Percentiles rank a stretch among this genome's conserved stretches.
Evolutionary conservation across 2,113 vertebrate genomes (phyloP).

Genomic region (Paralichthys olivaceus): DNA sequence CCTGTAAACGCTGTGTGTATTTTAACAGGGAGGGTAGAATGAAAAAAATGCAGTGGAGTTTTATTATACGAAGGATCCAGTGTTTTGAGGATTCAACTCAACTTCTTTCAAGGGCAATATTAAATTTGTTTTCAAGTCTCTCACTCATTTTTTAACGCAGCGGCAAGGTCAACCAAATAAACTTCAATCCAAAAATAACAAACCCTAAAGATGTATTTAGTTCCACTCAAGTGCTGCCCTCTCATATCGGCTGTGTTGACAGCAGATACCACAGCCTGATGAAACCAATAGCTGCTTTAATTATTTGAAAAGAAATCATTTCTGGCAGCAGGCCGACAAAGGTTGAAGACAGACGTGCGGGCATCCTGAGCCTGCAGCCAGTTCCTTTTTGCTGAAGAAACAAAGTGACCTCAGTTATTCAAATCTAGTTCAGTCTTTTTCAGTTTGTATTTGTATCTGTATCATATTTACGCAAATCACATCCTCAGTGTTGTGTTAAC

Average conservation of each 20-base stretch:
- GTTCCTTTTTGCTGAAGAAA: neutral
- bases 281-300: slow-evolving; percentile 2
- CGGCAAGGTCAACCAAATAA: neutral
- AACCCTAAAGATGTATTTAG: neutral
- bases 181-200: neutral
- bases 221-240: neutral
- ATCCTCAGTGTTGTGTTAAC: slow-evolving; percentile 2
- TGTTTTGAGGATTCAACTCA: neutral
- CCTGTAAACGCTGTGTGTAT: too few species aligned
- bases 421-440: neutral
- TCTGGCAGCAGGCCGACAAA: neutral
- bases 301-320: neutral
- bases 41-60: too few species aligned
- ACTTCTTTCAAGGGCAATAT: neutral
- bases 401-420: slow-evolving; percentile 5
- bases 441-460: neutral
- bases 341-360: neutral
- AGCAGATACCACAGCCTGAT: neutral
- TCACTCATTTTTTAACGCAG: neutral
- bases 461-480: slow-evolving; percentile 23
- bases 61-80: neutral
- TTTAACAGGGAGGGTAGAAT: too few species aligned
- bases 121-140: neutral
- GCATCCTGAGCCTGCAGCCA: neutral
- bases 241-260: neutral